Evolutionary conservation across 64 coral and sea anemone genomes (phyloP).

Genomic region (Hydrozoanthus tunicans): DNA sequence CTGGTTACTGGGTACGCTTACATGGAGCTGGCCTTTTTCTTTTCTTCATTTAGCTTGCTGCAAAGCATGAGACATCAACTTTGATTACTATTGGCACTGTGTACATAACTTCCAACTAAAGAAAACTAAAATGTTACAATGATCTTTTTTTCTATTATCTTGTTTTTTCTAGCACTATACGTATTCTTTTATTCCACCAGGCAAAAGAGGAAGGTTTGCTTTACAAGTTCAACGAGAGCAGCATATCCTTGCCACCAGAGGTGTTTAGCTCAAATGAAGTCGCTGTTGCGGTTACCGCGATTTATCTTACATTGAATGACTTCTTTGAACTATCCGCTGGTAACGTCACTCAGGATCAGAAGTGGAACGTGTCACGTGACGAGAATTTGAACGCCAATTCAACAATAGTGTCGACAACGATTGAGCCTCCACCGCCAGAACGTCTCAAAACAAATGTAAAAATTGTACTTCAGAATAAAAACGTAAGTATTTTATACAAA

Average conservation of each 20-base stretch:
- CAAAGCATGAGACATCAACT: too few species aligned
- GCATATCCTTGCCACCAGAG: slow-evolving; percentile 6
- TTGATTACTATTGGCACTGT: too few species aligned
- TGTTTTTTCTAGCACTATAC: neutral
- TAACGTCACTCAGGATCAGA: neutral
- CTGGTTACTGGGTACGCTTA: too few species aligned
- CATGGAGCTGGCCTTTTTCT: too few species aligned
- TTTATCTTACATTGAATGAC: neutral
- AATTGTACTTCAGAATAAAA: neutral
- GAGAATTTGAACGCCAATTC: neutral
- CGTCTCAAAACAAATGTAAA: neutral
- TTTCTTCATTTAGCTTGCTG: too few species aligned
- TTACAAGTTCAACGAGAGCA: neutral
- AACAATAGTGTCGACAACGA: neutral
- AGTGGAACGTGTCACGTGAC: neutral
- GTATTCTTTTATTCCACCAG: neutral
- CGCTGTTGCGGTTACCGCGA: neutral
- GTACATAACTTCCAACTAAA: too few species aligned
- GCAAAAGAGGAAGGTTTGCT: neutral
- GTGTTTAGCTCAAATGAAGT: neutral
- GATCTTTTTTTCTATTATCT: too few species aligned
- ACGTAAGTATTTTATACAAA: neutral
- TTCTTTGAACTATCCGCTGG: neutral
- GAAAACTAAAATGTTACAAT: too few species aligned
- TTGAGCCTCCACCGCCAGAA: neutral